Base-by-base conservation (phyloP, 2,888 invertebrate species). In the Dilophus febrilis region DNA sequence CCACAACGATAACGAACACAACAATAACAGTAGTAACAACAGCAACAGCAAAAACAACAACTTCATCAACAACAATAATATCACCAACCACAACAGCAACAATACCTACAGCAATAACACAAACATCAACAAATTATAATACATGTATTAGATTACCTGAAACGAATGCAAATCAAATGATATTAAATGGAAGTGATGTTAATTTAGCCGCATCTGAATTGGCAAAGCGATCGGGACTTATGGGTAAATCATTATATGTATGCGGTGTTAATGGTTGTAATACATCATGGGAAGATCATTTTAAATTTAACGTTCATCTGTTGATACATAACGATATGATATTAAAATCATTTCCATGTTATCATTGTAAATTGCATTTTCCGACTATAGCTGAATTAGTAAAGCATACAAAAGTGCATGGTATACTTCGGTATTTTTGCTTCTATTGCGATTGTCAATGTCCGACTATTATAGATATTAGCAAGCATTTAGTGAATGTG, bases 321-420 rank as follows among this genome's bases (percentile, higher is more conserved):
- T 53, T 28, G 12, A 22, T 37, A 11, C 38, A 40, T 18, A 22
- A 22, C 4, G 22, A 22, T 6, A 22, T 6, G 8, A 22, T 6
- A 6, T 22, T 22, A 6, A 22, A 22, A 22, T 22, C 22, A 22
- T 22, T 22, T 12, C 58, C 58, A 31, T 77, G 76, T 48, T 57
- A 54, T 1, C 70, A 71, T 48, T 71, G 71, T 46, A 51, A 54
- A 13, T 66, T 65, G 45, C 48, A 50, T 6, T 64, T 70, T 37
- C 61, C 64, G 42, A 64, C 59, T 34, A 47, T 57, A 2, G 52
- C 56, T 2, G 60, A 61, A 30, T 56, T 76, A 16, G 49, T 70
- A 11, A 67, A 70, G 6, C 79, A 80, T 50, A 54, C 78, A 13
- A 67, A 66, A 45, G 52, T 58, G 3, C 80, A 80, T 45, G 73